Percentiles rank a stretch among this genome's conserved stretches.
Evolutionary conservation across 2,888 invertebrate genomes (phyloP).

Genomic region (Callyntrura sp.): DNA sequence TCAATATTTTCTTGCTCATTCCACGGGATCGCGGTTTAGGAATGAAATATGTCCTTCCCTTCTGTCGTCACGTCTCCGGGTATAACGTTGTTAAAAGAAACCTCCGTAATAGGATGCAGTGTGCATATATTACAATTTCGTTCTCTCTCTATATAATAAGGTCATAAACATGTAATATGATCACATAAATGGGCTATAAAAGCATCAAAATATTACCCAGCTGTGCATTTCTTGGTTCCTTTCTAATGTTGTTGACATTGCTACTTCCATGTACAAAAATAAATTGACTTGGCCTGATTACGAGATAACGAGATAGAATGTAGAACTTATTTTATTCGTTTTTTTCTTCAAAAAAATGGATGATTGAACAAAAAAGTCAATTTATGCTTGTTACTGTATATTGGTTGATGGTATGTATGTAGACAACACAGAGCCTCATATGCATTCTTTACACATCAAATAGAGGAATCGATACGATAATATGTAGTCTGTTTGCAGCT

Average conservation of each 20-base stretch:
- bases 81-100: too few species aligned
- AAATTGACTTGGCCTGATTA: constrained; percentile 18
- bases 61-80: too few species aligned
- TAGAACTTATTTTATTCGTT: neutral
- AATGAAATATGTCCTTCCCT: neutral
- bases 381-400: neutral
- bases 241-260: neutral
- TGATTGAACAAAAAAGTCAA: neutral
- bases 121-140: neutral
- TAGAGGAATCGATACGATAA: neutral
- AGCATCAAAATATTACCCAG: neutral
- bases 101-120: neutral
- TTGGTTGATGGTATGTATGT: neutral
- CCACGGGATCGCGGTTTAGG: neutral
- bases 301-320: neutral
- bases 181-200: neutral
- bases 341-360: constrained; percentile 9
- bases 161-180: neutral
- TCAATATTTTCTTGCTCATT: neutral
- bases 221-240: neutral
- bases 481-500: neutral
- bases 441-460: neutral
- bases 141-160: neutral
- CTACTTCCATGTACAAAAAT: neutral
- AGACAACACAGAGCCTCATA: neutral